A percentile compares a stretch with the other conserved stretches of the same genome.
Conservation (phyloP, 2,113 vertebrate species). For the Hyla sarda region DNA sequence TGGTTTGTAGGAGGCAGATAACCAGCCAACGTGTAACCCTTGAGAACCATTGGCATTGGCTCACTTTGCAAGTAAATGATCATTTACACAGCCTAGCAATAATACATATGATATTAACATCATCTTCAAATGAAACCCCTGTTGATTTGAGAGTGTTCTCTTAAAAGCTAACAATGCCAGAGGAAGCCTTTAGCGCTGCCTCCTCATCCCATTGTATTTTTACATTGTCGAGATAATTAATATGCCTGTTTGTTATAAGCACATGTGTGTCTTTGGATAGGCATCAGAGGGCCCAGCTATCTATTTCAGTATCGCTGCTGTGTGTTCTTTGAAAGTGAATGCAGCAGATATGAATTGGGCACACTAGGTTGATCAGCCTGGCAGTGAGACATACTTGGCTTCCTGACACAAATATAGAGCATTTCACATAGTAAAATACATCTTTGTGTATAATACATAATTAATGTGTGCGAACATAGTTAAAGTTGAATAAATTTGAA, state of each 20-base stretch:
- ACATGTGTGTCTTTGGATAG: constrained; percentile 61
- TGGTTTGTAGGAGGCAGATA: not conserved
- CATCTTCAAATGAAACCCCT: constrained; percentile 46
- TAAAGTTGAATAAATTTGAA: constrained; percentile 60
- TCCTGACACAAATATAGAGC: constrained; percentile 63
- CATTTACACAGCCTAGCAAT: constrained; percentile 36
- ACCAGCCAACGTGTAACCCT: constrained; percentile 17
- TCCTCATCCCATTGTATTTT: constrained; percentile 60
- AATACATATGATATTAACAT: constrained; percentile 41
- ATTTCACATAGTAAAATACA: constrained; percentile 62
- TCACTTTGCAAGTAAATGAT: constrained; percentile 10
- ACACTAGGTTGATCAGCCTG: constrained; percentile 61
- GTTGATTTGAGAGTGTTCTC: constrained; percentile 26
- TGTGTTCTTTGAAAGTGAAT: constrained; percentile 63
- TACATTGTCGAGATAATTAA: constrained; percentile 62
- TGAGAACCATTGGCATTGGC: constrained; percentile 9
- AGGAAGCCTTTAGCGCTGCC: constrained; percentile 45
- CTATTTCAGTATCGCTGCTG: constrained; percentile 59
- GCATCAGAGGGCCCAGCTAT: constrained; percentile 62
- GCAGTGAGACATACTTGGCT: constrained; percentile 56
- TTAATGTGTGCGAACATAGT: constrained; percentile 56
- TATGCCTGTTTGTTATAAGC: constrained; percentile 62
- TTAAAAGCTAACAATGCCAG: constrained; percentile 54
- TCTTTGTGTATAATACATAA: constrained; percentile 60
- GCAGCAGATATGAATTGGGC: constrained; percentile 58